Evolutionary conservation across 2,113 vertebrate genomes (phyloP).

Genomic region (human (Homo sapiens)): DNA sequence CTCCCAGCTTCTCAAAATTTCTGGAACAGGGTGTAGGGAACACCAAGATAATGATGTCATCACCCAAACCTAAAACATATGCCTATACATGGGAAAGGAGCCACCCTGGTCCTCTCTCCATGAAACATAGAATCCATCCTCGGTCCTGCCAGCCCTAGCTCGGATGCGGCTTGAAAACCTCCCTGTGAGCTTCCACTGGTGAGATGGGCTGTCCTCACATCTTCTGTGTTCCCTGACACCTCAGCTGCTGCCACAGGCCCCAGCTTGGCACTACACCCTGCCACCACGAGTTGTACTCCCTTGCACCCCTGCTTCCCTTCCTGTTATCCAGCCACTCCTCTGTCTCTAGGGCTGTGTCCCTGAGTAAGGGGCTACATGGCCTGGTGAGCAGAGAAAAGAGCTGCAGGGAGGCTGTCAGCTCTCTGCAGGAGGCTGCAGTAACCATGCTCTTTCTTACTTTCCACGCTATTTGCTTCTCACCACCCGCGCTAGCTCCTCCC

Average conservation of each 20-base stretch:
- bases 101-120: background rate
- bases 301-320: background rate
- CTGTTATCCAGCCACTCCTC: background rate
- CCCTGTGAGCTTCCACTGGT: background rate
- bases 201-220: background rate
- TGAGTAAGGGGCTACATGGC: background rate
- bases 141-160: background rate
- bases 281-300: background rate
- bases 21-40: background rate
- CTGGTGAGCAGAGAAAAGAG: background rate
- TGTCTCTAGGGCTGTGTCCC: background rate
- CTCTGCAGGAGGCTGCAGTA: background rate
- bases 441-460: no score
- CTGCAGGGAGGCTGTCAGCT: background rate
- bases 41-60: background rate
- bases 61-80: background rate
- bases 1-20: background rate
- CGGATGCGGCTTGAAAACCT: background rate
- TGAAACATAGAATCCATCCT: background rate
- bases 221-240: background rate
- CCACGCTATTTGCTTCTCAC: accelerated
- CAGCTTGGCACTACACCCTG: background rate
- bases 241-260: background rate
- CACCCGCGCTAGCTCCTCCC: background rate
- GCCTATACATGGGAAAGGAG: constrained; percentile 6